Evolutionary conservation across 2,113 vertebrate genomes (phyloP).

Genomic region (Cyanoramphus novaezelandiae): DNA sequence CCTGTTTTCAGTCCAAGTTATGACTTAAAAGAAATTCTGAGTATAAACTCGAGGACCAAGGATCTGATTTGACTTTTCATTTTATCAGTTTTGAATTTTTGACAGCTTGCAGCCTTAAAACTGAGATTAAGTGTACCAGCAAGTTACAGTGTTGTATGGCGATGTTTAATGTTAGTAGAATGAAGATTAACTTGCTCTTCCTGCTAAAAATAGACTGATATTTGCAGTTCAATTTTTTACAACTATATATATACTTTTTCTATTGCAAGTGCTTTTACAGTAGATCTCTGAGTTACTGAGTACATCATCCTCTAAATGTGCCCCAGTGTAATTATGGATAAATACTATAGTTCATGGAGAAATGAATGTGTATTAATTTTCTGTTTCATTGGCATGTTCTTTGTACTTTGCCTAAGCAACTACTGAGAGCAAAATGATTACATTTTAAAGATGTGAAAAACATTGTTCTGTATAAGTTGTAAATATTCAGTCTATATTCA

Average conservation of each 20-base stretch:
- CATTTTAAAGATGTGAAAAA: background rate
- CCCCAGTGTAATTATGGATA: background rate
- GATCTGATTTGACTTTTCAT: background rate
- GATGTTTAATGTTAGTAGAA: background rate
- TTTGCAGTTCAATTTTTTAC: background rate
- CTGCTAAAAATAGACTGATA: background rate
- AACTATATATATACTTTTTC: background rate
- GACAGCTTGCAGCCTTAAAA: background rate
- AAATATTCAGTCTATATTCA: background rate
- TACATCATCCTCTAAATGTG: background rate
- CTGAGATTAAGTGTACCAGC: background rate
- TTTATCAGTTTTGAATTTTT: background rate
- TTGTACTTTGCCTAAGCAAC: conserved; percentile 5
- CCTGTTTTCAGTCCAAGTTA: background rate
- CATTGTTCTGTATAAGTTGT: background rate
- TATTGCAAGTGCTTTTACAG: background rate
- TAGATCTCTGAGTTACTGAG: background rate
- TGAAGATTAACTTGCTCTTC: background rate
- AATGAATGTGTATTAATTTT: background rate
- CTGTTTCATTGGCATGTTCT: background rate
- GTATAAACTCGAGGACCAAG: background rate
- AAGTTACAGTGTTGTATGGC: background rate
- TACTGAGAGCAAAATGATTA: background rate
- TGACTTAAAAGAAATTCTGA: background rate
- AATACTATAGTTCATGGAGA: background rate